A percentile compares a stretch with the other conserved stretches of the same genome.
These are phyloP conservation scores for Hermaeophaga mercurialis DNA, from an alignment of 2,888 invertebrate genomes.

Conservation along the genomic window DNA sequence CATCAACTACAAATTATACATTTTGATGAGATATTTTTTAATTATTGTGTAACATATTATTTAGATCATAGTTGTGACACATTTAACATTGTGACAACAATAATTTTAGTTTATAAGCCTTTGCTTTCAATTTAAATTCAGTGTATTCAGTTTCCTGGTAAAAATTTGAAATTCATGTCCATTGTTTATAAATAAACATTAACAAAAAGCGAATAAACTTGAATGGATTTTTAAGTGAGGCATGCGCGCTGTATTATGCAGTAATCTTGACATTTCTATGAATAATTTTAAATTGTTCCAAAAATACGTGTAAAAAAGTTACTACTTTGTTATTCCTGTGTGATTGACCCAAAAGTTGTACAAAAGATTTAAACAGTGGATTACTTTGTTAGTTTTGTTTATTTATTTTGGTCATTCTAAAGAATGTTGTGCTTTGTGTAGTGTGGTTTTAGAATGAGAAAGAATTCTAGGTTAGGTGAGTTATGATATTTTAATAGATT, in stretches of 20 bases:
- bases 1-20: not conserved
- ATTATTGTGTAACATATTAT: not conserved
- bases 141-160: not conserved
- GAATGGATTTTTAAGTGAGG: not conserved
- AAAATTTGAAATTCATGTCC: conserved; percentile 13
- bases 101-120: not conserved
- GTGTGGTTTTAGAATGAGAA: conserved; percentile 5
- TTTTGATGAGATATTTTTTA: not conserved
- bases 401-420: not conserved
- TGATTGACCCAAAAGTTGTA: conserved; percentile 1
- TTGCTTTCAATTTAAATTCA: too few species aligned
- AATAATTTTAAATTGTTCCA: conserved; percentile 1
- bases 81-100: not conserved
- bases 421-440: conserved; percentile 1
- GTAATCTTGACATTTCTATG: conserved; percentile 1
- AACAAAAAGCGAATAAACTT: conserved; percentile 1
- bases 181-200: conserved; percentile 13
- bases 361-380: not conserved
- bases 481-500: not conserved
- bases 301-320: not conserved
- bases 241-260: conserved; percentile 1
- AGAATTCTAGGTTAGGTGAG: conserved; percentile 19
- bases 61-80: not conserved
- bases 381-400: not conserved
- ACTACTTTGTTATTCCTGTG: conserved; percentile 1